Base-by-base conservation (phyloP, 2,888 invertebrate species). In the Digitonthophagus gazella region DNA sequence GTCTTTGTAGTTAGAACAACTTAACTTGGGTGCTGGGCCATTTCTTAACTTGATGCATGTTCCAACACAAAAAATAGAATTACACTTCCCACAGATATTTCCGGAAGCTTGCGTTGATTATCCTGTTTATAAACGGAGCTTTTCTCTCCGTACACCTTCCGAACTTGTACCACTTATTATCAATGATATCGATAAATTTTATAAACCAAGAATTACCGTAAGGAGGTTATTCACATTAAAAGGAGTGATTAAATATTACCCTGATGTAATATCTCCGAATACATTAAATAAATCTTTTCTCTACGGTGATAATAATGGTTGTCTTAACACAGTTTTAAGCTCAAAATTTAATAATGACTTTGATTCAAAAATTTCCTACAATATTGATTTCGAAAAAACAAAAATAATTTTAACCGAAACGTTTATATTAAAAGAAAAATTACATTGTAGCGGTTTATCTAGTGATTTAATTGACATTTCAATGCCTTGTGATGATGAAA, bases 131-230 rank as follows among this genome's bases (percentile, higher is more conserved):
- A 64, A 18, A 11, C 65, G 66, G 22, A 72, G 15, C 67, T 77
- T 65, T 73, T 72, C 4, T 22, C 71, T 28, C 19, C 72, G 74
- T 69, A 57, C 69, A 11, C 71, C 76, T 65, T 77, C 71, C 3
- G 73, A 73, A 67, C 75, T 81, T 8, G 81, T 85, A 0, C 78
- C 77, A 65, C 77, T 78, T n/a, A 83, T 85, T 15, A 78, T 85
- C 44, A 73, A 79, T 54, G 78, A 79, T 64, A 78, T 80, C 15
- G 83, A 84, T 74, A 77, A 77, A 71, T 85, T 85, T 76, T 84
- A 84, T 75, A 80, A 78, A 70, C 82, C 82, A 1, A 77, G 78
- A 70, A 76, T 78, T 5, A 74, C 72, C 54, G 80, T 80, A 68
- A 77, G 83, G 28, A 78, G 83, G 68, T 75, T 76, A 63, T 81